These are phyloP conservation scores for Pasiphila rectangulata DNA, from an alignment of 2,888 invertebrate genomes.

Conservation along the genomic window DNA sequence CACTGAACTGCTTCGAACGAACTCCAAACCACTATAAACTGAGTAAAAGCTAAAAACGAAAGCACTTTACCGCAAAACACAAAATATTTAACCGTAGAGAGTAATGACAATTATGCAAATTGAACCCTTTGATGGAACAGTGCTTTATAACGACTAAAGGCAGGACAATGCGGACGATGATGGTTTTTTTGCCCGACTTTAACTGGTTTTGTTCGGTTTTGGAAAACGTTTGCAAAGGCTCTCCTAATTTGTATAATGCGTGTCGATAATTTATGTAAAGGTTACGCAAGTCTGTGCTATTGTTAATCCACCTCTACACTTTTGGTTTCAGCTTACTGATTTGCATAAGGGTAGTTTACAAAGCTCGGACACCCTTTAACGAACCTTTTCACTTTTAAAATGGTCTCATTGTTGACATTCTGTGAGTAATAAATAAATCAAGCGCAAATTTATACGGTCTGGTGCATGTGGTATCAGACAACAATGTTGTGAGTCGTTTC, in stretches of 20 bases:
- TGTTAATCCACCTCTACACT: constrained; percentile 56
- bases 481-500: constrained; percentile 61
- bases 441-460: constrained; percentile 66
- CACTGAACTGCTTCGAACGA: constrained; percentile 42
- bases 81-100: constrained; percentile 66
- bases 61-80: constrained; percentile 71
- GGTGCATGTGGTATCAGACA: constrained; percentile 50
- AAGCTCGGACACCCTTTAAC: constrained; percentile 65
- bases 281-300: constrained; percentile 61
- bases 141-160: constrained; percentile 35
- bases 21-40: constrained; percentile 43
- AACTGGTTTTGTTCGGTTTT: constrained; percentile 54
- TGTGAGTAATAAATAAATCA: constrained; percentile 78
- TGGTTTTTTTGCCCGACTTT: constrained; percentile 51
- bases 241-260: constrained; percentile 71
- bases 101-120: constrained; percentile 67
- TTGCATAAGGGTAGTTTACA: constrained; percentile 74
- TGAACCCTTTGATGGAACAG: constrained; percentile 44
- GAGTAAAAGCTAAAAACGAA: constrained; percentile 52
- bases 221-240: constrained; percentile 52
- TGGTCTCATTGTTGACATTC: constrained; percentile 73
- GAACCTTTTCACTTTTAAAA: constrained; percentile 74
- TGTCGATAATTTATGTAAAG: constrained; percentile 75
- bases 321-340: constrained; percentile 77
- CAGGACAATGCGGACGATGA: constrained; percentile 53